A percentile compares a stretch with the other conserved stretches of the same genome.
Conservation (phyloP, 2,797 vertebrate genomes). For the Ceyx erithaca region DNA sequence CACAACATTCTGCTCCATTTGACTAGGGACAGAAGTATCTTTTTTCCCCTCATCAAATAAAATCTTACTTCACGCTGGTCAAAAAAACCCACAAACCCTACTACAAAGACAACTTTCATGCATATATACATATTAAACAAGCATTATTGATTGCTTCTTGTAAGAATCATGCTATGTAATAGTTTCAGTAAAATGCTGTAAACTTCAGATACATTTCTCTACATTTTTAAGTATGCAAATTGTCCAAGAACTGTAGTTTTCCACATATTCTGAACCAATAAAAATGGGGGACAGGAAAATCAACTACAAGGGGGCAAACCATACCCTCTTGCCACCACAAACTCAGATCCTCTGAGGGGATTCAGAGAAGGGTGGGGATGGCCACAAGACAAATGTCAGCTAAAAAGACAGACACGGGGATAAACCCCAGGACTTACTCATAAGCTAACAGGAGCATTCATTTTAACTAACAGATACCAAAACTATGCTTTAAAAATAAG, state of each 20-base stretch:
- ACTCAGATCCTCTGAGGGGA: background rate
- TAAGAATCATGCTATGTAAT: background rate
- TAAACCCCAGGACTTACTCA: background rate
- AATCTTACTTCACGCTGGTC: background rate
- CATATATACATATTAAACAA: constrained; percentile 5
- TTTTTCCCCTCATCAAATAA: background rate
- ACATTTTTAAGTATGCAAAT: background rate
- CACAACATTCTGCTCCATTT: background rate
- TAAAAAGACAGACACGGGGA: background rate
- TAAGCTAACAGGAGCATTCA: background rate
- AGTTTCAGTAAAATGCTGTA: background rate
- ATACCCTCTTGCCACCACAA: background rate
- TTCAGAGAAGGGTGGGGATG: background rate
- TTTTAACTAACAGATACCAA: background rate
- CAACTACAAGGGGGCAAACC: background rate
- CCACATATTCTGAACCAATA: background rate
- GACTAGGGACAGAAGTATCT: background rate
- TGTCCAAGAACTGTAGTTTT: background rate
- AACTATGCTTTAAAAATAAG: background rate
- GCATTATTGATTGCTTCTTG: background rate
- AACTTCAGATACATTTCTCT: background rate
- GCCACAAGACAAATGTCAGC: background rate
- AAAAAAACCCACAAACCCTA: background rate
- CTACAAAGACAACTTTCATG: constrained; percentile 15
- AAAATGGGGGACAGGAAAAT: background rate